A percentile compares a stretch with the other conserved stretches of the same genome.
These are phyloP conservation scores for Nemopilema nomurai DNA, from an alignment of 30 jellyfish, hydroid and myxozoan species.

Conservation along the genomic window DNA sequence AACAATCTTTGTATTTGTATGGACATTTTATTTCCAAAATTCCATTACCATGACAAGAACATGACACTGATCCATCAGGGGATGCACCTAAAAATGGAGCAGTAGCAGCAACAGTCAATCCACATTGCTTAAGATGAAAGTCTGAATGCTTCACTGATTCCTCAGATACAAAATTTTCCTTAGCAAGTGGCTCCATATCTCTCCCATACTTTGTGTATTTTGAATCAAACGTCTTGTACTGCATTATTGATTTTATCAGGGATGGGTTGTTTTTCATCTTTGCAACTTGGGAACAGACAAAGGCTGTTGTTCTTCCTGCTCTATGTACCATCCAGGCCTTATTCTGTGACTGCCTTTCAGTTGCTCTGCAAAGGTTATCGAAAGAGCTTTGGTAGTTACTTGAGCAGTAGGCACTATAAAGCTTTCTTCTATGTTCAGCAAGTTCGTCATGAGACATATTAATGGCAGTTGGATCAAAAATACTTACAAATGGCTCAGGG, in stretches of 20 bases:
- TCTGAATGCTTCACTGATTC: slow-evolving; percentile 23
- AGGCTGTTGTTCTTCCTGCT: slow-evolving; percentile 58
- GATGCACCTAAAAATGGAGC: slow-evolving; percentile 42
- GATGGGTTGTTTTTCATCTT: slow-evolving; percentile 43
- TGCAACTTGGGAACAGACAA: slow-evolving; percentile 21
- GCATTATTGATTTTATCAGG: slow-evolving; percentile 37
- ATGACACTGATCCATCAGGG: slow-evolving; percentile 35
- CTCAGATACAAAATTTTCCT: slow-evolving; percentile 20
- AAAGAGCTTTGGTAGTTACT: slow-evolving; percentile 18
- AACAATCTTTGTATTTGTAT: slow-evolving; percentile 23
- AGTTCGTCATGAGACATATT: slow-evolving; percentile 32
- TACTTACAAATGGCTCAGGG: slow-evolving; percentile 35
- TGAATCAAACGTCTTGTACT: slow-evolving; percentile 36
- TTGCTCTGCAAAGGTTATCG: slow-evolving; percentile 26
- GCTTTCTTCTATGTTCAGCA: slow-evolving; percentile 31
- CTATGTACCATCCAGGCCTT: slow-evolving; percentile 50
- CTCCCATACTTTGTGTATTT: slow-evolving; percentile 41
- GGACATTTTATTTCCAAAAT: slow-evolving; percentile 34
- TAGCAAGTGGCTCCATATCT: slow-evolving; percentile 22
- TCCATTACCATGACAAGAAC: slow-evolving; percentile 37
- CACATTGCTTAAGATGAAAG: slow-evolving; percentile 3
- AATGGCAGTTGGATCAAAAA: slow-evolving; percentile 48
- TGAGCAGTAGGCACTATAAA: slow-evolving; percentile 23
- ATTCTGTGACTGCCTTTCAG: slow-evolving; percentile 17
- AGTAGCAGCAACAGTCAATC: slow-evolving; percentile 28